Evolutionary conservation across 2,888 invertebrate species (phyloP), one percentile per base, ranked within the genome.

Genomic region (Mythimna ferrago): DNA sequence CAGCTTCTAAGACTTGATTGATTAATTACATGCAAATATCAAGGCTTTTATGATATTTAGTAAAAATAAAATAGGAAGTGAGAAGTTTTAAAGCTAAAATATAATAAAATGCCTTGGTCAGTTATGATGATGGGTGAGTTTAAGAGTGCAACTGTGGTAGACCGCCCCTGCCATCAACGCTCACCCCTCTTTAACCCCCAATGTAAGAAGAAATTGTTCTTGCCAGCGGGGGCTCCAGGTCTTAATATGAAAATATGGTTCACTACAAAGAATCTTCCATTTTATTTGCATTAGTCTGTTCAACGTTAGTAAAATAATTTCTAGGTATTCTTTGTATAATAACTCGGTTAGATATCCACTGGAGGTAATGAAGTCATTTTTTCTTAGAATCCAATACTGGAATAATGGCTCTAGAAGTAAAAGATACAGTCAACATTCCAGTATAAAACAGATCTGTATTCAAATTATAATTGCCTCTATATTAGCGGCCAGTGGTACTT

Each of bases 201-300:
- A 87, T 83, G 87, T 89, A 89, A 92, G 88, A 84, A 92, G 92
- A 93, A 94, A 94, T 92, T 93, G 92, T 93, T 91, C 92, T 93
- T 92, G 89, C 92, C 91, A 90, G 92, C 92, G 88, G 92, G 92
- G 89, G 89, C 88, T 89, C 86, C 85, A 86, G 85, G 87, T 89
- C 90, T 92, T 94, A 94, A 95, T 95, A 93, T 94, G 90, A 94
- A 94, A 93, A 93, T 94, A 94, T 94, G 91, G 92, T 90, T 90
- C 87, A 89, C 89, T 92, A 89, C 90, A 91, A 91, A 90, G 90
- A 92, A 92, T 91, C 90, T 89, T 88, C 91, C 89, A 90, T 92
- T 93, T 94, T 92, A 93, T 94, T 94, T 93, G 89, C 90, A 92
- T 92, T 91, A 90, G 91, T 88, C 83, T 87, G 88, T 87, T 73